Percentiles rank a stretch among this genome's conserved stretches.
phyloP scores from a whole-genome alignment of 1,140 invertebrate genomes.

The Kradibia gibbosae region DNA sequence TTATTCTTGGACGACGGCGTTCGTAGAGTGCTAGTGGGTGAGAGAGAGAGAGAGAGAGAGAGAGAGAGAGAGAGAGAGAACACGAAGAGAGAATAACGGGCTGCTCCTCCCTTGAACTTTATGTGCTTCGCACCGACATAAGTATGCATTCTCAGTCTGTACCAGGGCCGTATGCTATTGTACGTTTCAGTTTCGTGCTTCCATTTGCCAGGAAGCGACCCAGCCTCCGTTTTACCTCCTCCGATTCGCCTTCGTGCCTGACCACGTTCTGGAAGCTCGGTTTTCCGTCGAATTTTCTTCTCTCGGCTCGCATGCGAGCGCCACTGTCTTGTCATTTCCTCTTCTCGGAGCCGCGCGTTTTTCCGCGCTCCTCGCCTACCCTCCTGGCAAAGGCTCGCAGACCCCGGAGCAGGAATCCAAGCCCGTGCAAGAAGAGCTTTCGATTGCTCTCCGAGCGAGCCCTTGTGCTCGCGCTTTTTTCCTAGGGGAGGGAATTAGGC shows the following conservation, averaged over 20 bases:
- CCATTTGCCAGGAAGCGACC: slow-evolving; percentile 40
- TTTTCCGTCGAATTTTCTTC: slow-evolving; percentile 8
- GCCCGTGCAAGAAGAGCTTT: neutral
- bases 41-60: slow-evolving; percentile 17
- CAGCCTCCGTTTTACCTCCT: neutral
- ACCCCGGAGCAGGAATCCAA: too few relatives aligned
- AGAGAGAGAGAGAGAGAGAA: slow-evolving; percentile 10
- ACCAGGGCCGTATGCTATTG: slow-evolving; percentile 56
- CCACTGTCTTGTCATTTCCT: slow-evolving; percentile 17
- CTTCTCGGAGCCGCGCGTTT: neutral
- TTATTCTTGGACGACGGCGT: slow-evolving; percentile 72
- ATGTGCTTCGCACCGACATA: slow-evolving; percentile 69
- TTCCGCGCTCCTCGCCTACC: neutral
- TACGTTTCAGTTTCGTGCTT: slow-evolving; percentile 58
- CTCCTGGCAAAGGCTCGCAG: too few relatives aligned
- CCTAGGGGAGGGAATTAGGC: slow-evolving; percentile 30
- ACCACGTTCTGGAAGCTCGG: neutral
- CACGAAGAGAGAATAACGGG: slow-evolving; percentile 33
- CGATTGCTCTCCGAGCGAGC: neutral
- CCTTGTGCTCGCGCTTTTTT: neutral
- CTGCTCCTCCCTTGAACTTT: slow-evolving; percentile 62
- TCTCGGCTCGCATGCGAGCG: neutral
- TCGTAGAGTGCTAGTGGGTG: slow-evolving; percentile 51
- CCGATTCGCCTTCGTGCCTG: neutral
- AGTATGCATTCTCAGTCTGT: slow-evolving; percentile 65